These are phyloP conservation scores for Apamea epomidion DNA, from an alignment of 2,888 invertebrate genomes.

Conservation along the genomic window DNA sequence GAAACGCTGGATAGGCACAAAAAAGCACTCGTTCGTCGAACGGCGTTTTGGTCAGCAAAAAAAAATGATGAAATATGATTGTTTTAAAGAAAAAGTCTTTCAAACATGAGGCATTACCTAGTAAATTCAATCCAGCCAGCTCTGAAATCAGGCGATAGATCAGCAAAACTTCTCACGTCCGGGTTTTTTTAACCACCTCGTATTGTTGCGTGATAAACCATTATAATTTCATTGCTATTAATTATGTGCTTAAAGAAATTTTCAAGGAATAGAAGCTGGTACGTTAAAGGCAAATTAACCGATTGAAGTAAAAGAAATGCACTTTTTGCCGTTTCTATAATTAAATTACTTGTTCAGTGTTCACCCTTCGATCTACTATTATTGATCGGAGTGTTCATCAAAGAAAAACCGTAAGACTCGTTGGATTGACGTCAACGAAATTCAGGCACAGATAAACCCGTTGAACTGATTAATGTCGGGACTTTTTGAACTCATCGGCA, in stretches of 20 bases:
- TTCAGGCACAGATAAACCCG: neutral
- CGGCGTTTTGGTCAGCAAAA: slow-evolving; percentile 32
- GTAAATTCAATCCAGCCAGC: slow-evolving; percentile 38
- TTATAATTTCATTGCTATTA: slow-evolving; percentile 53
- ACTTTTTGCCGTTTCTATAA: slow-evolving; percentile 16
- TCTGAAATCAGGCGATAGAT: slow-evolving; percentile 43
- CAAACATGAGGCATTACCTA: slow-evolving; percentile 34
- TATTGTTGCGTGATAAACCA: slow-evolving; percentile 55
- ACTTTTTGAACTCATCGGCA: neutral
- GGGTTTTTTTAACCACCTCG: slow-evolving; percentile 55
- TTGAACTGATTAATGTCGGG: neutral
- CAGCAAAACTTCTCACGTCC: slow-evolving; percentile 48
- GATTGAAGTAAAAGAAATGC: slow-evolving; percentile 22
- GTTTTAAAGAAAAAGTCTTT: slow-evolving; percentile 25
- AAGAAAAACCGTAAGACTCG: slow-evolving; percentile 11
- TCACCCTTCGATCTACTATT: no score
- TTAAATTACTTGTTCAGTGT: slow-evolving; percentile 8
- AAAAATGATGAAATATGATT: neutral
- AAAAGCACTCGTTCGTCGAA: neutral
- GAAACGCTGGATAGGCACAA: slow-evolving; percentile 15
- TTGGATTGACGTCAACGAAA: neutral
- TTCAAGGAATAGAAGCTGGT: slow-evolving; percentile 57
- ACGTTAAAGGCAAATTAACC: slow-evolving; percentile 51
- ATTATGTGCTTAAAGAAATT: slow-evolving; percentile 53
- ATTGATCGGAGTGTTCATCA: no score